Evolutionary conservation across 2,888 invertebrate genomes (phyloP).

Genomic region (Mayetiola destructor): DNA sequence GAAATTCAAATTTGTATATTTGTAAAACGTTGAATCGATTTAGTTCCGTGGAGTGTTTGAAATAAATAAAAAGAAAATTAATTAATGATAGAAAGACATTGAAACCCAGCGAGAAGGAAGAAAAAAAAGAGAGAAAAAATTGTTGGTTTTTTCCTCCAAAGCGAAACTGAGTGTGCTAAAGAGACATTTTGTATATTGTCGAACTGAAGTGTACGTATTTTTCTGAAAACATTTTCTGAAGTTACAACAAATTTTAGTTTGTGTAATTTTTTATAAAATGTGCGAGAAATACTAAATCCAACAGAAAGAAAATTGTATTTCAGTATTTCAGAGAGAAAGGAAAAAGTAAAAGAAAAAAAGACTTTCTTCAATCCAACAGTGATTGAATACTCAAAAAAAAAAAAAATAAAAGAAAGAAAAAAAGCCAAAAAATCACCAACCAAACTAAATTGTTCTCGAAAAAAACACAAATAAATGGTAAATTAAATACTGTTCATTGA

Average conservation of each 20-base stretch:
- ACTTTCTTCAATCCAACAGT: too few species aligned
- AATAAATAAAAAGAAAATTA: too few species aligned
- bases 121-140: too few species aligned
- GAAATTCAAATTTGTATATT: constrained; percentile 4
- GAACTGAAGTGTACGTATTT: constrained; percentile 9
- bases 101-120: too few species aligned
- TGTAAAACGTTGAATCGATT: constrained; percentile 1
- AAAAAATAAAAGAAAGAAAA: not conserved
- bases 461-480: constrained; percentile 13
- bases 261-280: constrained; percentile 13
- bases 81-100: too few species aligned
- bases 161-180: too few species aligned
- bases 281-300: constrained; percentile 7
- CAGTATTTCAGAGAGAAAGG: not conserved
- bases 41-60: constrained; percentile 12
- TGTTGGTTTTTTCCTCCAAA: too few species aligned
- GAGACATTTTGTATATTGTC: not conserved
- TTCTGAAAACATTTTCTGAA: constrained; percentile 9
- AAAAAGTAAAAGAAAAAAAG: not conserved
- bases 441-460: constrained; percentile 8
- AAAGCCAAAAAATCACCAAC: constrained; percentile 3
- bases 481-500: constrained; percentile 3
- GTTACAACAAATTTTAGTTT: constrained; percentile 1
- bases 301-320: constrained; percentile 7
- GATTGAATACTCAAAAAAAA: too few species aligned